Conservation (phyloP, 2,888 invertebrate species). For the Blastobasis lacticolella region DNA sequence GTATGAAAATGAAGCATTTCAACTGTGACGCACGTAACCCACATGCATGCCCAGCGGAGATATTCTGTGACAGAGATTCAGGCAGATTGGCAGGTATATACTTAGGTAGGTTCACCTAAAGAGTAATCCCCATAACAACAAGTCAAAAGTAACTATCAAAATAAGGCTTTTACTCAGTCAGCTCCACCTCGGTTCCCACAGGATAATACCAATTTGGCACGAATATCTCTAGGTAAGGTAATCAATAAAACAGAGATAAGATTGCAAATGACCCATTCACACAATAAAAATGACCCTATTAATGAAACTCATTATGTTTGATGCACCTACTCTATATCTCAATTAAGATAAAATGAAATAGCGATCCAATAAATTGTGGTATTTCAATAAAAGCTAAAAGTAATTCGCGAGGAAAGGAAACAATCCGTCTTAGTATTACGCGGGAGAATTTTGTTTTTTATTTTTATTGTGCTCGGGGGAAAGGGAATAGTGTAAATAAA, state of each 20-base stretch:
- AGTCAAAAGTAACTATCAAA: too few relatives aligned
- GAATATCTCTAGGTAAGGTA: constrained; percentile 21
- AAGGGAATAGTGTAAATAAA: constrained; percentile 53
- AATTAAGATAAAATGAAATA: constrained; percentile 58
- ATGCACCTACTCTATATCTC: constrained; percentile 28
- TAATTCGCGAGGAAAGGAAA: constrained; percentile 38
- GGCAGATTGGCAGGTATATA: too few relatives aligned
- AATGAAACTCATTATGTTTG: constrained; percentile 27
- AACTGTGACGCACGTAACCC: background rate
- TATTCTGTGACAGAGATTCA: too few relatives aligned
- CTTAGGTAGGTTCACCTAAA: too few relatives aligned
- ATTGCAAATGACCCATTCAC: constrained; percentile 47
- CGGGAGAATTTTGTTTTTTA: constrained; percentile 25
- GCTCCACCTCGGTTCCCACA: constrained; percentile 33
- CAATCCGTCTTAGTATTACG: constrained; percentile 32
- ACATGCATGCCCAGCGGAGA: too few relatives aligned
- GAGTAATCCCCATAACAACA: too few relatives aligned
- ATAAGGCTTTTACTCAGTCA: too few relatives aligned
- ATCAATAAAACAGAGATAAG: constrained; percentile 46
- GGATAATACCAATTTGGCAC: constrained; percentile 36
- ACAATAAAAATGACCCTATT: constrained; percentile 40
- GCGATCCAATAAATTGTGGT: constrained; percentile 31
- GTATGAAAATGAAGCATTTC: constrained; percentile 10
- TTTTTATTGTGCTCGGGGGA: constrained; percentile 4
- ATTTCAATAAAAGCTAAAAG: constrained; percentile 22